These are phyloP conservation scores for Meleagris gallopavo DNA, from an alignment of 2,113 vertebrate species.

Conservation along the genomic window DNA sequence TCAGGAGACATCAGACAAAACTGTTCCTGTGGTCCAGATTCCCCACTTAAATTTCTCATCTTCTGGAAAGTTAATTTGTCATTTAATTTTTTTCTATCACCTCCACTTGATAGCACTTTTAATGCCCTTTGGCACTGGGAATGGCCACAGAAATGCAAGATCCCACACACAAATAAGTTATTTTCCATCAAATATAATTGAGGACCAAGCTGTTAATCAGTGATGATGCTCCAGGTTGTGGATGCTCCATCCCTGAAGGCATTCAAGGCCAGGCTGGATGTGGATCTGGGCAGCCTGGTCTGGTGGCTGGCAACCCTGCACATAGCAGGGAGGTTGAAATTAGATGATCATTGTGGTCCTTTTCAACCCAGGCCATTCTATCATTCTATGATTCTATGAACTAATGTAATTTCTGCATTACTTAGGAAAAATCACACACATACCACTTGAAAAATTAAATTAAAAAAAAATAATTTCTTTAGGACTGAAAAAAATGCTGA, in stretches of 20 bases:
- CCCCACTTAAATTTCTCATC: neutral
- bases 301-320: no score
- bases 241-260: no score
- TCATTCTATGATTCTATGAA: neutral
- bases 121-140: accelerated
- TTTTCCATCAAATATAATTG: neutral
- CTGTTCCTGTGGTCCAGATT: neutral
- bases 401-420: neutral
- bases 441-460: neutral
- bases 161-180: neutral
- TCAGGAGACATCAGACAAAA: neutral
- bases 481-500: neutral
- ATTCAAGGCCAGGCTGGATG: no score
- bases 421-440: neutral
- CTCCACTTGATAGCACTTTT: neutral
- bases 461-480: neutral
- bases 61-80: neutral
- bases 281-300: no score
- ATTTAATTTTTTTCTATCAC: neutral
- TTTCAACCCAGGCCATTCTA: no score
- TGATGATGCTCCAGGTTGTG: neutral
- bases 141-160: accelerated
- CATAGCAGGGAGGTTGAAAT: no score
- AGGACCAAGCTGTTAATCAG: neutral
- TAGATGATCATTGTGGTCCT: no score